Percentiles rank a stretch among this genome's conserved stretches.
Conservation (phyloP, 2,888 invertebrate genomes). For the Mythimna loreyi region DNA sequence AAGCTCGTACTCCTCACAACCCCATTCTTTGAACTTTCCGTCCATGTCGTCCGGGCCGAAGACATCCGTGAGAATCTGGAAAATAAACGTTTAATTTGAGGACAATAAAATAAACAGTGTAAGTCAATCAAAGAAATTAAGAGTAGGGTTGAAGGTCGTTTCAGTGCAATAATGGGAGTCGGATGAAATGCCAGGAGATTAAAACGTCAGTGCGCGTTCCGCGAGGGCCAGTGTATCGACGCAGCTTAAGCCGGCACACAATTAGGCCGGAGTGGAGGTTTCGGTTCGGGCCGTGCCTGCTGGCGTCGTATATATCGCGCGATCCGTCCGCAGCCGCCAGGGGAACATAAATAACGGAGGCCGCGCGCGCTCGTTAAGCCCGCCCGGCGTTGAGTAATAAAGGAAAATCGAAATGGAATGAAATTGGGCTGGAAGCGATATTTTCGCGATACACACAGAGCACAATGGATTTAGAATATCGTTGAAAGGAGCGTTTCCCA, state of each 20-base stretch:
- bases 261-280: slow-evolving; percentile 87
- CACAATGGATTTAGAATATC: slow-evolving; percentile 87
- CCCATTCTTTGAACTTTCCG: slow-evolving; percentile 89
- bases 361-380: slow-evolving; percentile 90
- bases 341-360: slow-evolving; percentile 90
- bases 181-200: slow-evolving; percentile 77
- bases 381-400: slow-evolving; percentile 89
- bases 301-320: slow-evolving; percentile 87
- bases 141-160: slow-evolving; percentile 42
- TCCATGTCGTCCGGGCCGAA: slow-evolving; percentile 91
- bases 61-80: slow-evolving; percentile 94
- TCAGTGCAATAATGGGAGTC: slow-evolving; percentile 56
- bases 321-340: slow-evolving; percentile 89
- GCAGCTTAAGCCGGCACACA: slow-evolving; percentile 86
- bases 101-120: slow-evolving; percentile 7
- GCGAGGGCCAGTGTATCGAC: slow-evolving; percentile 79
- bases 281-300: slow-evolving; percentile 82
- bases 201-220: slow-evolving; percentile 78
- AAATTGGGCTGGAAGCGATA: slow-evolving; percentile 90
- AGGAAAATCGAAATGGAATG: slow-evolving; percentile 91
- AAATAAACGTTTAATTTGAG: slow-evolving; percentile 54
- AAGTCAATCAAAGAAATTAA: slow-evolving; percentile 35
- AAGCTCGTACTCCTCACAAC: slow-evolving; percentile 94
- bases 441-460: slow-evolving; percentile 86
- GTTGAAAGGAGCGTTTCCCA: slow-evolving; percentile 82